Base-by-base conservation (phyloP, 1,140 invertebrate genomes). In the Mactra quadrangularis region DNA sequence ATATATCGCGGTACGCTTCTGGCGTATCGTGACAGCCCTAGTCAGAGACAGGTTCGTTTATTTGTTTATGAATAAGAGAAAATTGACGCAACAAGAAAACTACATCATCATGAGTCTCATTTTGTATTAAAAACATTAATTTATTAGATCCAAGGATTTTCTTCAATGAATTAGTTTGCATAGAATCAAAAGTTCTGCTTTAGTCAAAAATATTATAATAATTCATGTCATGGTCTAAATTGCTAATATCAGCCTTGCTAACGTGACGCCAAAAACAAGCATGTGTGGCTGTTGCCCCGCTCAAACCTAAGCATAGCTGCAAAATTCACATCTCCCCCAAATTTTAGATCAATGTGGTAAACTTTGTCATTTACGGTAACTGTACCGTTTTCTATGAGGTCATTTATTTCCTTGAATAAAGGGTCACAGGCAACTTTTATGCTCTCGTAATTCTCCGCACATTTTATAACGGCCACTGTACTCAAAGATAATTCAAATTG, bases 231-330 rank as follows among this genome's bases (percentile, higher is more conserved):
- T 70, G 47, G 47, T 9, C 9, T 17, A 52, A 27, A 52, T 70
- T 45, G 25, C 27, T 22, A 22, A 38, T 70, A 7, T 52, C 38
- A 27, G 31, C 2, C 27, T 70, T 70, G 15, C 29, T 29, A 25
- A 70, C 29, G 29, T 70, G 66, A 70, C 66, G 52, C 47, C 66
- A 70, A 29, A 45, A 45, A 70, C 66, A 70, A 9, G 66, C 66
- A 52, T 52, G 29, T 9, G 15, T 70, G 7, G 66, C 7, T 50
- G 45, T 52, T 13, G 66, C 47, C 15, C 66, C 66, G 52, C 45
- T 25, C 15, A 70, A n/a, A 7, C 66, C 66, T 22, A 70, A n/a
- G n/a, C 66, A 70, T 13, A 68, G 31, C 25, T 68, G 31, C n/a
- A 68, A 11, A 45, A 17, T 7, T 45, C 45, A 41, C 35, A 38